Evolutionary conservation across 2,797 vertebrate species (phyloP), one percentile per base, ranked within the genome.

Genomic region (Gallirallus australis): DNA sequence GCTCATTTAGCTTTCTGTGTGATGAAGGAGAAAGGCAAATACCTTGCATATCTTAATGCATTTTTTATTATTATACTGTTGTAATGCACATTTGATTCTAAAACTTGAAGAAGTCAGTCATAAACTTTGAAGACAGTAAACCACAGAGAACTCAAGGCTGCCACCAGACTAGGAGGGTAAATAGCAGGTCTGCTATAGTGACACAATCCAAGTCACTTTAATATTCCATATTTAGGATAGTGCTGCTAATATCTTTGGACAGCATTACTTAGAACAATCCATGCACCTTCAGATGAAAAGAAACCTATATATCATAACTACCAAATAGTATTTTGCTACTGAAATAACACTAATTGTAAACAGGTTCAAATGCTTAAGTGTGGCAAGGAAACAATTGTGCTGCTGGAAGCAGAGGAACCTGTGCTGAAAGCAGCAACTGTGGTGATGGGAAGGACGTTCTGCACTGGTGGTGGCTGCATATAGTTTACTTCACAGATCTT

Each of bases 241-340:
- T 13, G 13, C 15, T 54, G 25, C 33, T 48, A 27, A 6, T 73
- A 17, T 13, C 15, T 56, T 87, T 16, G 25, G 19, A 7, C 24
- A 61, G 31, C 35, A 12, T 60, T 71, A 35, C 25, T 57, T 90
- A 18, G 7, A 80, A 25, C 31, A 69, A 33, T 65, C n/a, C 42
- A 14, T 69, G 17, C 7, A 60, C 7, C 17, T 53, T 15, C 18
- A 60, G 15, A 3, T 39, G 14, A 52, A 52, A 66, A 56, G 47
- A 50, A 17, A 0, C 8, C n/a, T 42, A 5, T 23, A 2, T 20
- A 12, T 54, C 16, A 2, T 31, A 87, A 56, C 33, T 37, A 42
- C 9, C 28, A 35, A 45, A 27, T 30, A 3, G 3, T 48, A 14
- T 47, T 85, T 64, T 47, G n/a, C 47, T 88, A 17, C 11, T 53